Evolutionary conservation across 2,797 vertebrate species (phyloP).

Genomic region (Malacoctenus gilli): DNA sequence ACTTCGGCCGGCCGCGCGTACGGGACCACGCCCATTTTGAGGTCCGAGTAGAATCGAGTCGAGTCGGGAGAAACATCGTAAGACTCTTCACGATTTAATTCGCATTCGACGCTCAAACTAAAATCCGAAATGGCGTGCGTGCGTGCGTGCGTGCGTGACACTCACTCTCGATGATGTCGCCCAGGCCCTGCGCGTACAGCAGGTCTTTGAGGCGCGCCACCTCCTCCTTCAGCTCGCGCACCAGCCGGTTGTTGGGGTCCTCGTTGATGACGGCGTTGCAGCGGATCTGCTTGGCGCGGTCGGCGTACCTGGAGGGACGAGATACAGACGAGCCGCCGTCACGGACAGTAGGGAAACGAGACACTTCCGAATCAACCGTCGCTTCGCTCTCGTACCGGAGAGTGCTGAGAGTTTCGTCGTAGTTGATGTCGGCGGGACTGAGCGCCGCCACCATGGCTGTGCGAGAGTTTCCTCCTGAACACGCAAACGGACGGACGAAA

Average conservation of each 20-base stretch:
- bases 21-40: too few species aligned
- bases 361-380: too few species aligned
- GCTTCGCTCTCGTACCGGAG: constrained; percentile 86
- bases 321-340: background rate
- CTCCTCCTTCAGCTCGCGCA: constrained; percentile 97
- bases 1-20: too few species aligned
- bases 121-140: too few species aligned
- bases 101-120: too few species aligned
- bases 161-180: constrained; percentile 99
- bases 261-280: constrained; percentile 97
- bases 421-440: constrained; percentile 94
- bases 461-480: constrained; percentile 93
- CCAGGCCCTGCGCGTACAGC: constrained; percentile 93
- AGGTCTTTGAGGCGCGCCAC: constrained; percentile 95
- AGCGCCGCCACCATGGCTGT: constrained; percentile 98
- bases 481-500: too few species aligned
- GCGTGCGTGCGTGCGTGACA: constrained; percentile 8
- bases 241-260: constrained; percentile 97
- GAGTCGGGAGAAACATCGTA: too few species aligned
- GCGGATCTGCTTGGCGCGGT: constrained; percentile 93
- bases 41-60: too few species aligned
- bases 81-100: too few species aligned
- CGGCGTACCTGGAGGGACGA: constrained; percentile 82
- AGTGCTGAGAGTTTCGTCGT: constrained; percentile 95
- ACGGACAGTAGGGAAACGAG: constrained; percentile 2